Evolutionary conservation across 1,140 invertebrate genomes (phyloP).

Genomic region (Psilanteris sp.): DNA sequence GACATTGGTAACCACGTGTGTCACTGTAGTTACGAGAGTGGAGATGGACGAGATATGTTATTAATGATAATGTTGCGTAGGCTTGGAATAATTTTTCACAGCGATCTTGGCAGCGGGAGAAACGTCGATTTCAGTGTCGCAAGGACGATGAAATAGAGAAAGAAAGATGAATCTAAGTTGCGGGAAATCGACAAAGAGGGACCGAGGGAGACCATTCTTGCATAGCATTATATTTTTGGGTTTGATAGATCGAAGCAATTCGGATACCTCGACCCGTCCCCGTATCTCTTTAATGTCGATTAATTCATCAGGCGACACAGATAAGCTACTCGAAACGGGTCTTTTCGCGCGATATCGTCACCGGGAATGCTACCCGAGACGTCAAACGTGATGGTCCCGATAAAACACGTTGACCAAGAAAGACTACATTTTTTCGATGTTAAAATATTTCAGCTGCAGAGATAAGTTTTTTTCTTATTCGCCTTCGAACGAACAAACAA

Average conservation of each 20-base stretch:
- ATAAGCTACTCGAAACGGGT: conserved; percentile 67
- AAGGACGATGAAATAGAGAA: conserved; percentile 2
- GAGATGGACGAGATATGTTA: conserved; percentile 65
- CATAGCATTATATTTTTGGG: conserved; percentile 63
- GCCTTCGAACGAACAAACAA: not conserved
- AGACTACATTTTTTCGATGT: conserved; percentile 30
- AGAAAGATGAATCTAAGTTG: not conserved
- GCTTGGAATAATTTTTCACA: conserved; percentile 61
- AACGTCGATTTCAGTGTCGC: conserved; percentile 49
- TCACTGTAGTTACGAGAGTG: conserved; percentile 54
- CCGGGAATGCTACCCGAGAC: conserved; percentile 53
- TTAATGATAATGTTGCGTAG: conserved; percentile 66
- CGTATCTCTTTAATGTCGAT: conserved; percentile 67
- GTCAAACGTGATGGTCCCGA: conserved; percentile 44
- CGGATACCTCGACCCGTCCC: conserved; percentile 61
- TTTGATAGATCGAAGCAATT: conserved; percentile 69
- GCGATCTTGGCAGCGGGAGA: conserved; percentile 45
- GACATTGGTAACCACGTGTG: conserved; percentile 58
- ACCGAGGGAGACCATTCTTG: conserved; percentile 33
- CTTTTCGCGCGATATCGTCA: conserved; percentile 68
- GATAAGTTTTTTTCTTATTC: conserved; percentile 19
- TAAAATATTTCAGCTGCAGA: conserved; percentile 23
- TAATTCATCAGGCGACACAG: conserved; percentile 70
- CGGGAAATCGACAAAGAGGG: not conserved
- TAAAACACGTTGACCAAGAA: conserved; percentile 42